Evolutionary conservation across 1,140 invertebrate genomes (phyloP), one percentile per base, ranked within the genome.

Genomic region (Papilio glaucus): DNA sequence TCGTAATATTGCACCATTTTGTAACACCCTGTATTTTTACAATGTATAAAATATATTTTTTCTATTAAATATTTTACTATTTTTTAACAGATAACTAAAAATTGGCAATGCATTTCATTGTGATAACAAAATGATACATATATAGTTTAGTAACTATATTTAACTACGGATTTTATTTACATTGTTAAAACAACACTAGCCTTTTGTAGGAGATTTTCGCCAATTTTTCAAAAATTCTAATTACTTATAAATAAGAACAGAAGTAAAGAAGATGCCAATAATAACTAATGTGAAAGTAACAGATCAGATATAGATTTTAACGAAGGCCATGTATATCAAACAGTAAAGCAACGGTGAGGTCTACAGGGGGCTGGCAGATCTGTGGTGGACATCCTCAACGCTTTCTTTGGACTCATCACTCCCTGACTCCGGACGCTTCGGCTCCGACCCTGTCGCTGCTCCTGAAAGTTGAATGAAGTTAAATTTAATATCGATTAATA

Each of bases 51-150:
- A 24, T 57, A 12, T 57, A 57, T 24, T 57, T 21, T 21, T 49
- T 49, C 21, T 53, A 53, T 18, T 4, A 53, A 24, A 57, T 57
- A 57, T 57, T 15, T 45, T 45, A 45, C 42, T 6, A 45, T 45
- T 45, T 57, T 10, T 57, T 57, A 57, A 33, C 45, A 49, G 15
- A 49, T 3, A 42, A 42, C 13, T 18, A 49, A 21, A 10, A 24
- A 18, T 49, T 21, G 8, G 45, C 18, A 24, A 49, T 21, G n/a
- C n/a, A n/a, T n/a, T n/a, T 18, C 4, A 26, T 57, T 24, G 49
- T 4, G 21, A 57, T 45, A 57, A 18, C 21, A 9, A 24, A 57
- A 57, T 24, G 3, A 26, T 26, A 24, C 2, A 13, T 13, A 57
- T 10, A 10, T 57, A 24, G 45, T 18, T 49, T 18, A 15, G n/a